These are phyloP conservation scores for Myrmophylax atrothorax DNA, from an alignment of 2,113 vertebrate genomes.

Conservation along the genomic window DNA sequence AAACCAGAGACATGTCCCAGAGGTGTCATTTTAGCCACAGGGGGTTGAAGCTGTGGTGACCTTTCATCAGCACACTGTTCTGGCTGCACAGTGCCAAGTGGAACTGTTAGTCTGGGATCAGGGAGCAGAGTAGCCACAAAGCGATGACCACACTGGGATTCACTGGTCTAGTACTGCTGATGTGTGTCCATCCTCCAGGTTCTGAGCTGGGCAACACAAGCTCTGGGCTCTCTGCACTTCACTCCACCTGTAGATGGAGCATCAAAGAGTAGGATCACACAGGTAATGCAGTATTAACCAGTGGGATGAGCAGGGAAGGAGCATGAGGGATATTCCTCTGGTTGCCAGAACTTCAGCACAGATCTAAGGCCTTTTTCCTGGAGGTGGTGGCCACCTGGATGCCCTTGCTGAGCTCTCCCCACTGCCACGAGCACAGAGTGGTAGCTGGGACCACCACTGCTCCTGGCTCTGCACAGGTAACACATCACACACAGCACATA, in stretches of 20 bases:
- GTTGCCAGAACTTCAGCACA: background rate
- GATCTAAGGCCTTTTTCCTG: background rate
- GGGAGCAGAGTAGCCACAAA: background rate
- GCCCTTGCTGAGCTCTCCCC: background rate
- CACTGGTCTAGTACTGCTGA: background rate
- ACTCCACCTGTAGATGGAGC: background rate
- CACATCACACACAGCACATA: rapidly evolving
- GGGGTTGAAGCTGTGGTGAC: background rate
- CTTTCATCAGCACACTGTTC: background rate
- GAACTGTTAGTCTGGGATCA: background rate
- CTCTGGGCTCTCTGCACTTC: background rate
- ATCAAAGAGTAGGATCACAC: background rate
- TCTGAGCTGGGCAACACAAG: background rate
- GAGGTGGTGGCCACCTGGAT: background rate
- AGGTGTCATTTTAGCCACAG: background rate
- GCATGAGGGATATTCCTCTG: rapidly evolving
- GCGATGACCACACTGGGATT: background rate
- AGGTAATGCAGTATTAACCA: background rate
- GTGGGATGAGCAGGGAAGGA: background rate
- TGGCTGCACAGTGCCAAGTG: background rate
- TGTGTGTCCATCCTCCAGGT: background rate
- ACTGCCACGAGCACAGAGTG: background rate
- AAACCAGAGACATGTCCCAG: background rate
- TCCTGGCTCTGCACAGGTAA: background rate
- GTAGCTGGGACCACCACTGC: background rate